These are phyloP conservation scores for Coracias cyanogaster DNA, from an alignment of 2,797 vertebrate species.

Conservation along the genomic window DNA sequence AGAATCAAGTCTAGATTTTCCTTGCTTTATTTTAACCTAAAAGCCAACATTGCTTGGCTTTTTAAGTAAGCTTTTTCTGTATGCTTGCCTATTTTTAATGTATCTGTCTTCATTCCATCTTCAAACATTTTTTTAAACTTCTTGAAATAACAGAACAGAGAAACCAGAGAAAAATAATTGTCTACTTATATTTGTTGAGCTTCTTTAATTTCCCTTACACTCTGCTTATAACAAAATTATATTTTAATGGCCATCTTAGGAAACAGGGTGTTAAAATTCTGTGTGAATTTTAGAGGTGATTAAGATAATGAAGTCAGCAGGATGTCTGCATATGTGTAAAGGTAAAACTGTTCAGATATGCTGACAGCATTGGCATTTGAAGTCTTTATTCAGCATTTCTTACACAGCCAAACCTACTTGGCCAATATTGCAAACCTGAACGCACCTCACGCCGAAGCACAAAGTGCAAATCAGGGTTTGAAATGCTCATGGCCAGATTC, in stretches of 20 bases:
- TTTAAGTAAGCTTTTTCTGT: background rate
- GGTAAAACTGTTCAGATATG: background rate
- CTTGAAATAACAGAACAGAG: background rate
- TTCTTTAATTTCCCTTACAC: background rate
- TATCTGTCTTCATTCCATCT: background rate
- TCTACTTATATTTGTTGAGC: background rate
- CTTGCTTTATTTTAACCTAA: background rate
- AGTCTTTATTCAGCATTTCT: slow-evolving; percentile 19
- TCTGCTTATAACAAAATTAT: background rate
- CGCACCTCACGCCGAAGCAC: background rate
- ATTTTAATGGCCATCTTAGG: background rate
- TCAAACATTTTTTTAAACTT: background rate
- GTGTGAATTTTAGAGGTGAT: background rate
- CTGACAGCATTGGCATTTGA: background rate
- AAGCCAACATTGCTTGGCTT: background rate
- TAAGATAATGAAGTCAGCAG: slow-evolving; percentile 8
- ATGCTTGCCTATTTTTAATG: background rate
- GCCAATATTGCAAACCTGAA: background rate
- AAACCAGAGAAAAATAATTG: background rate
- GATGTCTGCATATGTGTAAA: background rate
- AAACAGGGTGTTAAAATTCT: background rate
- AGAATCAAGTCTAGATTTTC: background rate
- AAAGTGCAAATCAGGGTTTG: background rate
- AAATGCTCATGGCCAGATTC: background rate
- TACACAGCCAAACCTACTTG: background rate